Evolutionary conservation across 1,140 invertebrate species (phyloP).

Genomic region (Drosophila repletoides): DNA sequence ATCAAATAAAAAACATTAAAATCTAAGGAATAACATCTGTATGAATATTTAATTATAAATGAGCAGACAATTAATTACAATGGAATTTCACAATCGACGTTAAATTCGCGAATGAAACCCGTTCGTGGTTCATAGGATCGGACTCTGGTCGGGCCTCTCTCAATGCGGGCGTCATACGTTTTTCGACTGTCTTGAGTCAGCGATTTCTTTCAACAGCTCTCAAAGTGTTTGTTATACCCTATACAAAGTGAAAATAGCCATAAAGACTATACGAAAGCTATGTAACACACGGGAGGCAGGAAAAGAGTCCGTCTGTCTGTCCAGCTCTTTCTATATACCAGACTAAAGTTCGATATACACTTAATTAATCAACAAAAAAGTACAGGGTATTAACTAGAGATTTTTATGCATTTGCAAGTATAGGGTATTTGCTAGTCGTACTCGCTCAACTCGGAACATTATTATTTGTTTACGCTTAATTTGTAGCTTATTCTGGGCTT

Average conservation of each 20-base stretch:
- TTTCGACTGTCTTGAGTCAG: slow-evolving; percentile 30
- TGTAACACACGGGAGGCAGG: no score
- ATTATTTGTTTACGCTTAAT: slow-evolving; percentile 14
- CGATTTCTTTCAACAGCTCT: slow-evolving; percentile 12
- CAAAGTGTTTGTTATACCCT: not conserved
- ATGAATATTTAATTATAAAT: slow-evolving; percentile 44
- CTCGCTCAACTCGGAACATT: no score
- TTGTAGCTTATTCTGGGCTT: slow-evolving; percentile 16
- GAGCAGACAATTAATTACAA: slow-evolving; percentile 17
- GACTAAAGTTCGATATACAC: no score
- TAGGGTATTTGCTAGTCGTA: no score
- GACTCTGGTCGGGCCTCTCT: slow-evolving; percentile 27
- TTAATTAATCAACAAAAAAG: no score
- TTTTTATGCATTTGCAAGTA: no score
- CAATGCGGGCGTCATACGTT: slow-evolving; percentile 15
- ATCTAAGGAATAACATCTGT: slow-evolving; percentile 17
- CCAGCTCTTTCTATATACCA: no score
- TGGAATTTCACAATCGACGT: slow-evolving; percentile 40
- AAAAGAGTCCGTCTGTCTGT: no score
- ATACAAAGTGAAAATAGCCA: no score
- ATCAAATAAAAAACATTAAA: slow-evolving; percentile 20
- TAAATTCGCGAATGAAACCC: slow-evolving; percentile 27
- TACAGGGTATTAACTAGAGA: no score
- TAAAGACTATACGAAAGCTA: no score
- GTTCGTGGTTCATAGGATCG: slow-evolving; percentile 4